Evolutionary conservation across 2,797 vertebrate genomes (phyloP).

Genomic region (Microctenopoma lineatum): DNA sequence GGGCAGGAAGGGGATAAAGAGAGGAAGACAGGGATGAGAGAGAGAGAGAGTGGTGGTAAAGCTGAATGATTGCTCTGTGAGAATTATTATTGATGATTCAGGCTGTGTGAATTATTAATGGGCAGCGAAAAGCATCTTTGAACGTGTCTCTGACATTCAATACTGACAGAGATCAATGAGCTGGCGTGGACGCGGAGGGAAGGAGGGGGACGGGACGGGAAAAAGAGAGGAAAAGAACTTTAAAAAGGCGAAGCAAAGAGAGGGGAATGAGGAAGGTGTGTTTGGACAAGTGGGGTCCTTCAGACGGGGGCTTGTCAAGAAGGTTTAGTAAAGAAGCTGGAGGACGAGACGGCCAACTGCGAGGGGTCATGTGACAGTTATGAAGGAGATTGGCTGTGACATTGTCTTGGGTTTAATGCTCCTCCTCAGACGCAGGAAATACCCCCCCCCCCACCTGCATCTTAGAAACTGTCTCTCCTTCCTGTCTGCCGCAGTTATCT

Average conservation of each 20-base stretch:
- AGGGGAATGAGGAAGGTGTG: constrained; percentile 39
- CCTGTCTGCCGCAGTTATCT: constrained; percentile 38
- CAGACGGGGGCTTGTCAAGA: constrained; percentile 56
- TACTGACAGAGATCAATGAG: constrained; percentile 86
- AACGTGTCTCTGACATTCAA: constrained; percentile 88
- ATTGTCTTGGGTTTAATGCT: constrained; percentile 72
- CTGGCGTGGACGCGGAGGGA: constrained; percentile 54
- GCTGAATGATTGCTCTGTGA: constrained; percentile 85
- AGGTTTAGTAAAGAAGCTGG: constrained; percentile 39
- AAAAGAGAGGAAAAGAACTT: background rate
- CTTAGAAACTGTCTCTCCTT: constrained; percentile 56
- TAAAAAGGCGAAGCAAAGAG: constrained; percentile 28
- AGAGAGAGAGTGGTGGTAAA: constrained; percentile 75
- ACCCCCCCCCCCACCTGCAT: constrained; percentile 30
- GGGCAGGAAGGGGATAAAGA: constrained; percentile 63
- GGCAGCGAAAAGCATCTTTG: constrained; percentile 83
- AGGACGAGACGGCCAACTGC: constrained; percentile 41
- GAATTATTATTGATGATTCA: constrained; percentile 89
- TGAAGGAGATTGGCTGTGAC: constrained; percentile 80
- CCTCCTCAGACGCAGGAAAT: constrained; percentile 69
- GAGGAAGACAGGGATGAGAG: constrained; percentile 52
- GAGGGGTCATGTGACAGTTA: constrained; percentile 65
- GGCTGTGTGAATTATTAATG: constrained; percentile 87
- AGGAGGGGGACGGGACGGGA: too few relatives aligned
- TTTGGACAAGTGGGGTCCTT: constrained; percentile 60